These are phyloP conservation scores for Siniperca knerii DNA, from an alignment of 2,113 vertebrate species.

Conservation along the genomic window DNA sequence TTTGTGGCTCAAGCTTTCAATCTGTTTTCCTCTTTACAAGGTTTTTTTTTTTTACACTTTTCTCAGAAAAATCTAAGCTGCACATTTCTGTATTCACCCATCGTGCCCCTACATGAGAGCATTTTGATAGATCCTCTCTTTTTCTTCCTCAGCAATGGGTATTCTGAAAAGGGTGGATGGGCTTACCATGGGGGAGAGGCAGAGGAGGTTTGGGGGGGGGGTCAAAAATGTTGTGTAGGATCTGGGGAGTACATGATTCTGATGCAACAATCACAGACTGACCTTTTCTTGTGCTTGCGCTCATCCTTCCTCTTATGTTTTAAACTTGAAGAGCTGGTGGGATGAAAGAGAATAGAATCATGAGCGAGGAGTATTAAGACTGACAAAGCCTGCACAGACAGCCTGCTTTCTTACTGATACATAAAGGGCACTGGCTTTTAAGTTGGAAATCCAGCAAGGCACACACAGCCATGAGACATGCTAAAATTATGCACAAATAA, in stretches of 20 bases:
- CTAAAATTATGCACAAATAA: neutral
- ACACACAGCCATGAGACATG: neutral
- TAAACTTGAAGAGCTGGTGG: conserved; percentile 88
- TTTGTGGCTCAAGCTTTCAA: conserved; percentile 48
- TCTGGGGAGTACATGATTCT: conserved; percentile 37
- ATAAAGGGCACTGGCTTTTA: conserved; percentile 23
- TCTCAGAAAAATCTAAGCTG: conserved; percentile 36
- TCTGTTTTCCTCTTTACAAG: conserved; percentile 37
- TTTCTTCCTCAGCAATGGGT: neutral
- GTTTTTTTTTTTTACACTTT: conserved; percentile 41
- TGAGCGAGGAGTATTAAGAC: conserved; percentile 42
- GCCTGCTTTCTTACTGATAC: conserved; percentile 14
- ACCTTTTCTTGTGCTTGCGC: conserved; percentile 97
- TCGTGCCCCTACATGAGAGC: conserved; percentile 6
- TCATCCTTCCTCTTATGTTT: conserved; percentile 93
- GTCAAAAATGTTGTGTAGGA: neutral
- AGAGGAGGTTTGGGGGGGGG: neutral
- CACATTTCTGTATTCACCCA: conserved; percentile 21
- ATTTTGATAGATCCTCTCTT: conserved; percentile 5
- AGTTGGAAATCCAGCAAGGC: conserved; percentile 34
- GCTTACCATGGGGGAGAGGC: conserved; percentile 7
- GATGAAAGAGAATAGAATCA: conserved; percentile 74
- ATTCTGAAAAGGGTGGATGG: conserved; percentile 21
- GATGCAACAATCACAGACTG: conserved; percentile 76
- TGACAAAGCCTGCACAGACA: conserved; percentile 24